Base-by-base conservation (phyloP, 2,888 invertebrate species). In the Aporophyla nigra region DNA sequence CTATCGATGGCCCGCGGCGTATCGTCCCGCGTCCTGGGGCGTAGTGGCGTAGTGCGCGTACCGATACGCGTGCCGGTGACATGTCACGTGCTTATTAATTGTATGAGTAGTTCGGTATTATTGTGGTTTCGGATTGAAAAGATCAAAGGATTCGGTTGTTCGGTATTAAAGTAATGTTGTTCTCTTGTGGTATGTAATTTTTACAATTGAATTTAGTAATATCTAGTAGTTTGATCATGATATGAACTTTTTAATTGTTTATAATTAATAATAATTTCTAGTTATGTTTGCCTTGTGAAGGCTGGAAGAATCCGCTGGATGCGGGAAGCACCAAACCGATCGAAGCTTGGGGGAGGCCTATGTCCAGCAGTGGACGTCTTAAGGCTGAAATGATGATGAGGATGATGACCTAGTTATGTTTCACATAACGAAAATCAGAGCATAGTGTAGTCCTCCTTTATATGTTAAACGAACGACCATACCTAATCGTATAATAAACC, bases 61-160 rank as follows among this genome's bases (percentile, higher is more conserved):
- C 53, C 74, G 62, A 77, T 69, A 75, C 78, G 79, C 75, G 78
- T 87, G 87, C 65, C 72, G 53, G 21, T 88, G 88, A 86, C 85
- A 66, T 86, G 84, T 86, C 87, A 76, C 79, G 80, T 86, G 85
- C 59, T 71, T 78, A 85, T 88, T 86, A 86, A 82, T 78, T 80
- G 67, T 83, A 73, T 58, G 71, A 75, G 53, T 76, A 84, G 78
- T 74, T 71, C 10, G 27, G 71, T 74, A 85, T 78, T 65, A 75
- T 85, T 83, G 53, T 66, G 46, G 24, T 21, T 74, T 46, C 56
- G 73, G n/a, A 16, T 69, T 78, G 24, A 70, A 70, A 66, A 61
- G 83, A 80, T 83, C 79, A 80, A 83, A 80, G 77, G 54, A 14
- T 59, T 78, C 53, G 16, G 12, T 21, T 21, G 21, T 12, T 61